phyloP scores from a whole-genome alignment of 2,797 vertebrate genomes.

The Corythornis leucogaster region DNA sequence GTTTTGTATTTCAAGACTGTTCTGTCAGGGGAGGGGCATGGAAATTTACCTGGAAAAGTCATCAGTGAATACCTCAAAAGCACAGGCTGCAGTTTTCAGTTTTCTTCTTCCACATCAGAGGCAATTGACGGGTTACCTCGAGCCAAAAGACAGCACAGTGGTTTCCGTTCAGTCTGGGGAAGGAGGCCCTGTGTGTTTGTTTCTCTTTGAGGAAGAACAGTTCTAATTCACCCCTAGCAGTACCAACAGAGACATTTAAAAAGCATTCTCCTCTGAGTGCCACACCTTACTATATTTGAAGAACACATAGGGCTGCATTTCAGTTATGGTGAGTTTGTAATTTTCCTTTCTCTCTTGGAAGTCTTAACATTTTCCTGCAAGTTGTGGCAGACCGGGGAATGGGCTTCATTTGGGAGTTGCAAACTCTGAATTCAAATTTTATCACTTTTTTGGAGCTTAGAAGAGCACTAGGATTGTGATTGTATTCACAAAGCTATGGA shows the following conservation, averaged over 20 bases:
- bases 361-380: not conserved
- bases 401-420: not conserved
- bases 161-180: not conserved
- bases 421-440: conserved; percentile 47
- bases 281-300: not conserved
- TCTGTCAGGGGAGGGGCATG: not conserved
- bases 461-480: not conserved
- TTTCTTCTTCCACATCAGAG: not conserved
- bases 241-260: not conserved
- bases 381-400: conserved; percentile 28
- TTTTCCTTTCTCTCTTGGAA: conserved; percentile 1
- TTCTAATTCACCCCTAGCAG: not conserved
- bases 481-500: conserved; percentile 55
- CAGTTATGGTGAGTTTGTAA: not conserved
- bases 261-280: not conserved
- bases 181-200: not conserved
- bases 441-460: conserved; percentile 32
- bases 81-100: not conserved
- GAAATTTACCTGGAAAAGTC: not conserved
- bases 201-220: not conserved
- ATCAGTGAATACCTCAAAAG: not conserved
- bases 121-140: not conserved
- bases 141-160: not conserved
- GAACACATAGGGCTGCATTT: not conserved
- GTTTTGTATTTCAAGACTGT: not conserved